phyloP scores from a whole-genome alignment of 2,113 vertebrate species.

The Nothobranchius furzeri region DNA sequence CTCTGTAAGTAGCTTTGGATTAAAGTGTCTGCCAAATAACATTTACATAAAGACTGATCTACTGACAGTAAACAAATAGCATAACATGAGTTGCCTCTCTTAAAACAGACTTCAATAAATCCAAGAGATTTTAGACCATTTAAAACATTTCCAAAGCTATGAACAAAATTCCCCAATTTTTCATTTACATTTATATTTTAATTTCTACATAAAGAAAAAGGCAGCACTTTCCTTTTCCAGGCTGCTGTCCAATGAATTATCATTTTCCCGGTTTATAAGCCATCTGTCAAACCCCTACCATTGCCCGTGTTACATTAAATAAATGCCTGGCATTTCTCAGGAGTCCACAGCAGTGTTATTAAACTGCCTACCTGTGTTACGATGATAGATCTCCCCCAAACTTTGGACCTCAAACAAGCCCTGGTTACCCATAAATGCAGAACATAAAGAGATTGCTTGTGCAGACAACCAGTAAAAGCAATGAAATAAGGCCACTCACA shows the following conservation, averaged over 20 bases:
- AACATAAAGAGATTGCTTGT: slow-evolving; percentile 70
- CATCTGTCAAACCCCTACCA: slow-evolving; percentile 61
- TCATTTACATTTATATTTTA: slow-evolving; percentile 14
- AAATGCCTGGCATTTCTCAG: slow-evolving; percentile 68
- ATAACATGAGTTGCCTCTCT: not conserved
- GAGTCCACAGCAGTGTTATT: slow-evolving; percentile 68
- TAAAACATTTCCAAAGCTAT: slow-evolving; percentile 7
- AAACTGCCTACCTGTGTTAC: slow-evolving; percentile 77
- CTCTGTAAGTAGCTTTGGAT: too few relatives aligned
- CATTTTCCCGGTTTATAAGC: slow-evolving; percentile 55
- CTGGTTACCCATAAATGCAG: slow-evolving; percentile 63
- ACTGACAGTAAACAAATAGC: slow-evolving; percentile 1
- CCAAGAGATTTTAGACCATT: not conserved
- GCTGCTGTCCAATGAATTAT: slow-evolving; percentile 51
- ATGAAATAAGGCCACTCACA: slow-evolving; percentile 49
- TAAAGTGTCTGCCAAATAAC: too few relatives aligned
- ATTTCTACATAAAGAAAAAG: slow-evolving; percentile 15
- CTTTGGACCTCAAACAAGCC: slow-evolving; percentile 48
- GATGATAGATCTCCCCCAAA: slow-evolving; percentile 74
- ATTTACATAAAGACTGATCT: not conserved
- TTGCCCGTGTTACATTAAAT: slow-evolving; percentile 69
- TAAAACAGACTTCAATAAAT: slow-evolving; percentile 8
- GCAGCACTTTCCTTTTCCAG: slow-evolving; percentile 2
- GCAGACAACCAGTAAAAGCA: slow-evolving; percentile 50
- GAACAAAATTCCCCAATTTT: slow-evolving; percentile 7